Base-by-base conservation (phyloP, 2,797 vertebrate genomes). In the Pempheris klunzingeri region DNA sequence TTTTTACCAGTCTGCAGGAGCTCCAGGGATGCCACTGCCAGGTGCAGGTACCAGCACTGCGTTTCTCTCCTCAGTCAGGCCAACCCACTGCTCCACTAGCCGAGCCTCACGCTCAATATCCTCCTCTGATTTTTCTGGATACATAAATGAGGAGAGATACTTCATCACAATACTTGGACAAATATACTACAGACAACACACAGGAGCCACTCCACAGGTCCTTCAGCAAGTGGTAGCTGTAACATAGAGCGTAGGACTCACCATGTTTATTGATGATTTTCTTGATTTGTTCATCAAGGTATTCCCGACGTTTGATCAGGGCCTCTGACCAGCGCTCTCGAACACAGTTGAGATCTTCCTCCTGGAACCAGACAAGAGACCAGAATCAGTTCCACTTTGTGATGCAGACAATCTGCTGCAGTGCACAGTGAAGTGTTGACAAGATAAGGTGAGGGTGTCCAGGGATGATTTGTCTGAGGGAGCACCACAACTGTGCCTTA, bases 41-140 rank as follows among this genome's bases (percentile, higher is more conserved):
- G 98, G 96, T 0, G 97, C 95, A 12, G 98, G 98, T 55, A 99
- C 98, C 84, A 99, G 93, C 77, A 99, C 98, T 0, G 98, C 97
- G 1, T 99, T 99, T 85, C 97, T 96, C 83, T 99, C 98, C 80
- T 99, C 98, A 0, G 98, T 99, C 81, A 99, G 92, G 28, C 98
- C 97, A 13, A 99, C 97, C 98, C 98, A 99, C 93, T 99, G 98
- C 69, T 99, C 98, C 52, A 99, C 97, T 41, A 99, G 94, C 59
- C 97, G 94, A 5, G 97, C 96, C 90, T 99, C 98, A 60, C 98
- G 93, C 80, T 99, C 98, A 44, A 96, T 5, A 0, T 99, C 98
- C 50, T 98, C 98, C 75, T 99, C 97, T 0, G 95, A 96, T 89
- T 98, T 99, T 87, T 99, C 98, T 99, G 78, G 1, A 88, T 60